phyloP scores from a whole-genome alignment of 2,888 invertebrate genomes.

The Andrena haemorrhoa region DNA sequence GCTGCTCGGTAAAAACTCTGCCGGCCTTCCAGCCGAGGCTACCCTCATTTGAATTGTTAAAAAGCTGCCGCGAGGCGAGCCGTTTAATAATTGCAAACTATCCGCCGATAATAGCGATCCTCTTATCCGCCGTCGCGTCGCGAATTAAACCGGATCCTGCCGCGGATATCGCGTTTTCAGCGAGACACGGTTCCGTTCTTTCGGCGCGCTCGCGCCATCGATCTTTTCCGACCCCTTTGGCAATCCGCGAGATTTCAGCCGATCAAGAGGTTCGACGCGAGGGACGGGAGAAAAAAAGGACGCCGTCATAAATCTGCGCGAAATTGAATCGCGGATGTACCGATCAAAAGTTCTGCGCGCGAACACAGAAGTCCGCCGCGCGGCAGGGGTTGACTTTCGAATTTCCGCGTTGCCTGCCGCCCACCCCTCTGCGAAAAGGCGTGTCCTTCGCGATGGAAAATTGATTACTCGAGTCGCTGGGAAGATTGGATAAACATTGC shows the following conservation, averaged over 20 bases:
- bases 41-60: background rate
- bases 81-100: constrained; percentile 16
- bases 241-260: constrained; percentile 24
- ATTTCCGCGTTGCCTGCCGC: background rate
- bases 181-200: constrained; percentile 7
- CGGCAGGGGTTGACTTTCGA: constrained; percentile 6
- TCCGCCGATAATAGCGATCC: background rate
- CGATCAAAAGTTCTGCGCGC: constrained; percentile 25
- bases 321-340: constrained; percentile 17
- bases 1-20: background rate
- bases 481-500: constrained; percentile 5
- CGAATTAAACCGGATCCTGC: background rate
- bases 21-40: background rate
- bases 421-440: background rate
- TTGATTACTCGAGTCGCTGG: background rate
- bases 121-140: background rate
- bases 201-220: constrained; percentile 1
- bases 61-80: background rate
- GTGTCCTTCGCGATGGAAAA: constrained; percentile 7
- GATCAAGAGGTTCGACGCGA: constrained; percentile 17
- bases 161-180: constrained; percentile 20
- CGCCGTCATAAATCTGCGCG: constrained; percentile 40
- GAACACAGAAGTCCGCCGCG: constrained; percentile 3
- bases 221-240: constrained; percentile 35
- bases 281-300: constrained; percentile 5